Evolutionary conservation across 2,797 vertebrate genomes (phyloP).

Genomic region (Australoheros facetus): DNA sequence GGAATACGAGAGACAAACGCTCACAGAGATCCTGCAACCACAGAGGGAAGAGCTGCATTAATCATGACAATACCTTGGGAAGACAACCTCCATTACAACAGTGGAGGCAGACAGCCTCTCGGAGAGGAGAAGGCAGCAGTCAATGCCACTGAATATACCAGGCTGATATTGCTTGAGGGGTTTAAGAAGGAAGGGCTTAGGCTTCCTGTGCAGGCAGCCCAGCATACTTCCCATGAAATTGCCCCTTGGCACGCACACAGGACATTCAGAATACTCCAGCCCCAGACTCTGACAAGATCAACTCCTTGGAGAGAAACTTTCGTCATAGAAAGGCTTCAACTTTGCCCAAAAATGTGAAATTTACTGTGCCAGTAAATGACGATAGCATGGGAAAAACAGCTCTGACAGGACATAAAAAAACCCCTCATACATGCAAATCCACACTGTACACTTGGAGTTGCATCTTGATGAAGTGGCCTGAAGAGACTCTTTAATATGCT

Average conservation of each 20-base stretch:
- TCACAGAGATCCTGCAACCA: slow-evolving; percentile 44
- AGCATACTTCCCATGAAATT: slow-evolving; percentile 61
- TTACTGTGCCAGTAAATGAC: not conserved
- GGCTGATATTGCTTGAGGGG: slow-evolving; percentile 56
- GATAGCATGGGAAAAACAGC: slow-evolving; percentile 25
- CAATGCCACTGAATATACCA: slow-evolving; percentile 47
- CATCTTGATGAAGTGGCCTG: not conserved
- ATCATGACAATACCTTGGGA: slow-evolving; percentile 79
- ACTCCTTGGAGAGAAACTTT: slow-evolving; percentile 51
- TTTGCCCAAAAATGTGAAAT: slow-evolving; percentile 37
- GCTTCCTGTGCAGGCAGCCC: slow-evolving; percentile 50
- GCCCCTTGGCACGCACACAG: slow-evolving; percentile 50
- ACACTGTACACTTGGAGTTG: slow-evolving; percentile 8
- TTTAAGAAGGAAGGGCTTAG: slow-evolving; percentile 51
- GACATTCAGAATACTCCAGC: slow-evolving; percentile 31
- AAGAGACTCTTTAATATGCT: slow-evolving; percentile 22
- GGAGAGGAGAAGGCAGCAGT: slow-evolving; percentile 56
- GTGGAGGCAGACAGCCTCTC: slow-evolving; percentile 48
- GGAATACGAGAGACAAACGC: slow-evolving; percentile 53
- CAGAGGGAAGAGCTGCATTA: slow-evolving; percentile 72
- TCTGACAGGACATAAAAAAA: slow-evolving; percentile 33
- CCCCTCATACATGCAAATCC: slow-evolving; percentile 14
- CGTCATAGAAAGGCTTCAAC: slow-evolving; percentile 52
- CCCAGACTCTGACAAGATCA: slow-evolving; percentile 42
- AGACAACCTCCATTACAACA: slow-evolving; percentile 73